phyloP scores from a whole-genome alignment of 2,113 vertebrate genomes.

The Verasper variegatus region DNA sequence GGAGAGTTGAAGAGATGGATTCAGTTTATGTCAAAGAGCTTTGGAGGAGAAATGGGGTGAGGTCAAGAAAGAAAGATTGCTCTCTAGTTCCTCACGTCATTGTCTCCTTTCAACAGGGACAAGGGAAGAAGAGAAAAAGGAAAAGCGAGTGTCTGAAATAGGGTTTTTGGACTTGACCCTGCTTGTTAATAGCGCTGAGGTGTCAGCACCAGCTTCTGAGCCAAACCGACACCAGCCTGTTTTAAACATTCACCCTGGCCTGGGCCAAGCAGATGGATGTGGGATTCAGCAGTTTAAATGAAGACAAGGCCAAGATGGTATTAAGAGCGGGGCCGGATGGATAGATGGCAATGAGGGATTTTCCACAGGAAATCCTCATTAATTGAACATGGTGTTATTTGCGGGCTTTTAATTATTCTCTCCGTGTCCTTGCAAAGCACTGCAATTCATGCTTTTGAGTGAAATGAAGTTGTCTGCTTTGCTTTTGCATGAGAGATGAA shows the following conservation, averaged over 20 bases:
- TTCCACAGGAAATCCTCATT: conserved; percentile 72
- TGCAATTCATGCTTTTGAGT: background rate
- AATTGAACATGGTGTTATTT: conserved; percentile 63
- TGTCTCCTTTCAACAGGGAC: conserved; percentile 53
- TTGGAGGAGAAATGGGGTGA: conserved; percentile 60
- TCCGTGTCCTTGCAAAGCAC: background rate
- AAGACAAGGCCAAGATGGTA: conserved; percentile 62
- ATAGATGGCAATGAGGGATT: conserved; percentile 70
- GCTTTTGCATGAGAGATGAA: conserved; percentile 48
- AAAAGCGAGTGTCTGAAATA: conserved; percentile 47
- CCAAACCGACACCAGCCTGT: conserved; percentile 13
- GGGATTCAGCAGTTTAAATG: conserved; percentile 68
- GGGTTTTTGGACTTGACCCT: conserved; percentile 23
- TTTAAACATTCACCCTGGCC: conserved; percentile 26
- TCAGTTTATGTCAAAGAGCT: conserved; percentile 64
- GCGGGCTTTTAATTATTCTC: conserved; percentile 61
- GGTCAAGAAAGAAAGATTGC: conserved; percentile 36
- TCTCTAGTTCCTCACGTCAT: conserved; percentile 43
- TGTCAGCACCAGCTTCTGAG: conserved; percentile 48
- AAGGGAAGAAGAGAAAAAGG: conserved; percentile 31
- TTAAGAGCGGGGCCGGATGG: conserved; percentile 70
- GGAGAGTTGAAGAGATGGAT: conserved; percentile 56
- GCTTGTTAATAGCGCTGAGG: conserved; percentile 39
- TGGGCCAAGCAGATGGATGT: conserved; percentile 68
- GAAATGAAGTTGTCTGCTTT: conserved; percentile 34